Conservation (phyloP, 2,888 invertebrate species). For the Vesta saturnalis region DNA sequence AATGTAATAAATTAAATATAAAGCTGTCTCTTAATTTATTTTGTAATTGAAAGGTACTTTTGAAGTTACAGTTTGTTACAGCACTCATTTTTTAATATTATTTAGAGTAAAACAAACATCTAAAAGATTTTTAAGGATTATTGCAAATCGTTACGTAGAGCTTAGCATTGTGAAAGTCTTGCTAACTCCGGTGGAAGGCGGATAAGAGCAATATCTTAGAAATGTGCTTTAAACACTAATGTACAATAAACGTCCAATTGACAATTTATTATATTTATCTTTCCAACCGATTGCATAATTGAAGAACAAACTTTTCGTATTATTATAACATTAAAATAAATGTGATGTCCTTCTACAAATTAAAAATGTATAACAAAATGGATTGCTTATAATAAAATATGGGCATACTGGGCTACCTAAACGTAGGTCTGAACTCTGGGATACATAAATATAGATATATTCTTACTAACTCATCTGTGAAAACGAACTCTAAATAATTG, state of each 20-base stretch:
- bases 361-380: no score
- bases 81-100: no score
- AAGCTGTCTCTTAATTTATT: no score
- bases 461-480: slow-evolving; percentile 45
- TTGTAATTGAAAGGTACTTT: no score
- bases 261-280: slow-evolving; percentile 29
- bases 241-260: slow-evolving; percentile 32
- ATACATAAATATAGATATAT: slow-evolving; percentile 49
- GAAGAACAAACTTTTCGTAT: neutral
- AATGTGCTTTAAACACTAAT: slow-evolving; percentile 28
- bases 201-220: slow-evolving; percentile 32
- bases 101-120: no score
- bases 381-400: no score
- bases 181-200: slow-evolving; percentile 32
- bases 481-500: slow-evolving; percentile 51
- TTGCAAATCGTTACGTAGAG: neutral
- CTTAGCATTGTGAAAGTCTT: neutral
- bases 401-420: slow-evolving; percentile 30
- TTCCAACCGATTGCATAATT: slow-evolving; percentile 26
- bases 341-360: no score
- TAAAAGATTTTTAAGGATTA: no score
- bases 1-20: no score
- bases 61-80: no score
- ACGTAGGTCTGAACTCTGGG: slow-evolving; percentile 34
- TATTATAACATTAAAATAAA: no score